phyloP scores from a whole-genome alignment of 1,140 invertebrate species.

The Trypoxylus dichotomus region DNA sequence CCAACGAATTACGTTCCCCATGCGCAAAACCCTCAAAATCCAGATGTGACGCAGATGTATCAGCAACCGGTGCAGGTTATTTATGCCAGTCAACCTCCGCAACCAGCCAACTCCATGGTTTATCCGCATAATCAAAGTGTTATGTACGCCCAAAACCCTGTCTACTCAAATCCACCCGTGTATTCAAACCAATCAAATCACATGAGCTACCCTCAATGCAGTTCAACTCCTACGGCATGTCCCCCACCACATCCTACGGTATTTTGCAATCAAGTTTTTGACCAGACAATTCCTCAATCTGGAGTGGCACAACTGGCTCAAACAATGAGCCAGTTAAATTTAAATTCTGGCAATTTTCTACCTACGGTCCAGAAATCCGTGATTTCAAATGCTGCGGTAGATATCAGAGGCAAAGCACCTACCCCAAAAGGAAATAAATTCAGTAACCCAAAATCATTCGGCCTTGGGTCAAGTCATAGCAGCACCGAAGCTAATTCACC shows the following conservation, averaged over 20 bases:
- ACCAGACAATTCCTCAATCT: constrained; percentile 20
- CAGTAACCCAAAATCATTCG: constrained; percentile 35
- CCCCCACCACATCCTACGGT: constrained; percentile 26
- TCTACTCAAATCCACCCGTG: constrained; percentile 31
- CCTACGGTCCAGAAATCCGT: constrained; percentile 14
- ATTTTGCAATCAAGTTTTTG: constrained; percentile 12
- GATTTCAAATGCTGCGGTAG: constrained; percentile 28
- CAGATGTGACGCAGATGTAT: constrained; percentile 46
- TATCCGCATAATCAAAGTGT: constrained; percentile 46
- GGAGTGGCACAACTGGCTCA: constrained; percentile 43
- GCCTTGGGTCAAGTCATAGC: constrained; percentile 47
- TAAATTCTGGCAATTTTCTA: background rate
- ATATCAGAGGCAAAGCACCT: constrained; percentile 29
- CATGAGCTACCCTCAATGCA: constrained; percentile 41
- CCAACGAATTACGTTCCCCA: constrained; percentile 32
- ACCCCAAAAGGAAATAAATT: constrained; percentile 38
- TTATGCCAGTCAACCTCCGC: constrained; percentile 39
- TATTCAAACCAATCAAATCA: constrained; percentile 32
- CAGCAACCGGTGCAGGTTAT: constrained; percentile 45
- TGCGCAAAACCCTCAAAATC: constrained; percentile 23
- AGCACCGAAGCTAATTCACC: constrained; percentile 51
- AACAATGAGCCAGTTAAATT: constrained; percentile 30
- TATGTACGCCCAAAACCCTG: constrained; percentile 43
- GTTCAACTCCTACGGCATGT: constrained; percentile 44
- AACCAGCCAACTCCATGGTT: constrained; percentile 37